phyloP scores from a whole-genome alignment of 2,888 invertebrate genomes.

The Rhingia rostrata region DNA sequence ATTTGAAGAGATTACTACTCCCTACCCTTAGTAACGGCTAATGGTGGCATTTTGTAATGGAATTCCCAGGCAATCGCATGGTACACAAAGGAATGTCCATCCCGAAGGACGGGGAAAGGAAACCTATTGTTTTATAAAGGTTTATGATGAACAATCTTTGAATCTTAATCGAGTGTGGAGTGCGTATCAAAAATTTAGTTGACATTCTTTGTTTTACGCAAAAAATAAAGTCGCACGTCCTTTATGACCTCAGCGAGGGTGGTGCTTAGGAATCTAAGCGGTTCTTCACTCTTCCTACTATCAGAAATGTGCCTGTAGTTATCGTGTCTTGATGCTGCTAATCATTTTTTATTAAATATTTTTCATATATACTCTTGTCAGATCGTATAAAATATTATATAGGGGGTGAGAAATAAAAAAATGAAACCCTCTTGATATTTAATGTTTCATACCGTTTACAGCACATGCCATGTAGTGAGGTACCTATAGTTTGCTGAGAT shows the following conservation, averaged over 20 bases:
- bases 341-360: no score
- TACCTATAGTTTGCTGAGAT: no score
- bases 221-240: neutral
- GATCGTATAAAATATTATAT: no score
- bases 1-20: constrained; percentile 42
- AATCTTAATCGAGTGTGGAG: constrained; percentile 28
- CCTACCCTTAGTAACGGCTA: constrained; percentile 55
- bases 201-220: constrained; percentile 9
- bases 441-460: no score
- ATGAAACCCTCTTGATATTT: no score
- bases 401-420: no score
- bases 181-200: neutral
- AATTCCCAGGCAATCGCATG: constrained; percentile 36
- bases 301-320: neutral
- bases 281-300: neutral
- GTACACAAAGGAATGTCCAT: constrained; percentile 51
- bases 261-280: neutral
- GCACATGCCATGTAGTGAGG: no score
- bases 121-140: constrained; percentile 36
- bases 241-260: neutral
- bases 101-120: neutral
- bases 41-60: constrained; percentile 55
- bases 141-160: constrained; percentile 27
- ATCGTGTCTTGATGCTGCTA: neutral
- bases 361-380: no score